phyloP scores from a whole-genome alignment of 2,888 invertebrate species.

The Neuroscelio doddi region DNA sequence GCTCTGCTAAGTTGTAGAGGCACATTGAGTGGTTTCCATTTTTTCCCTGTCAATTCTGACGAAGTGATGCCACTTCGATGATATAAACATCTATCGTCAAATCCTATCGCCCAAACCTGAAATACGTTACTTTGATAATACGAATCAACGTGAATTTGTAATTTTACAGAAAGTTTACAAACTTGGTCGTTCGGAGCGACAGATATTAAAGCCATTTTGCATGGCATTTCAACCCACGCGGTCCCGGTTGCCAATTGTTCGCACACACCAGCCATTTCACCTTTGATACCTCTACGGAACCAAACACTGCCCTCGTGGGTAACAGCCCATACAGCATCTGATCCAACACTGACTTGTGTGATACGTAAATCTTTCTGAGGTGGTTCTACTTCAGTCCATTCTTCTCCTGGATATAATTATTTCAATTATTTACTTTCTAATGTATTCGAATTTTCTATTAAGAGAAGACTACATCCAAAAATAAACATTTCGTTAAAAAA shows the following conservation, averaged over 20 bases:
- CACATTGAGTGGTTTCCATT: constrained; percentile 87
- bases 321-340: constrained; percentile 83
- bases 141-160: not conserved
- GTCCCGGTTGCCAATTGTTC: constrained; percentile 86
- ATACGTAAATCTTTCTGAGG: constrained; percentile 82
- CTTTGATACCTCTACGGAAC: constrained; percentile 86
- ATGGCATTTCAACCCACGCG: constrained; percentile 93
- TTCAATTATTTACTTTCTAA: not conserved
- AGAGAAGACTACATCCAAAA: no score
- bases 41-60: constrained; percentile 87
- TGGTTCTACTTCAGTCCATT: constrained; percentile 88
- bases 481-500: no score
- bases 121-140: constrained; percentile 20
- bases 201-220: constrained; percentile 87
- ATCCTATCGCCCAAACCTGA: constrained; percentile 87
- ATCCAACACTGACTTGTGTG: constrained; percentile 86
- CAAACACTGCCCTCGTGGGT: constrained; percentile 89
- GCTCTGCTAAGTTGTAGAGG: constrained; percentile 88
- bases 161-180: constrained; percentile 6
- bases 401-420: constrained; percentile 73
- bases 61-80: constrained; percentile 84
- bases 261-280: constrained; percentile 81
- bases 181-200: constrained; percentile 90
- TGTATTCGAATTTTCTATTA: no score
- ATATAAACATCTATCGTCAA: constrained; percentile 86